phyloP scores from a whole-genome alignment of 2,113 vertebrate genomes.

The Gavialis gangeticus region DNA sequence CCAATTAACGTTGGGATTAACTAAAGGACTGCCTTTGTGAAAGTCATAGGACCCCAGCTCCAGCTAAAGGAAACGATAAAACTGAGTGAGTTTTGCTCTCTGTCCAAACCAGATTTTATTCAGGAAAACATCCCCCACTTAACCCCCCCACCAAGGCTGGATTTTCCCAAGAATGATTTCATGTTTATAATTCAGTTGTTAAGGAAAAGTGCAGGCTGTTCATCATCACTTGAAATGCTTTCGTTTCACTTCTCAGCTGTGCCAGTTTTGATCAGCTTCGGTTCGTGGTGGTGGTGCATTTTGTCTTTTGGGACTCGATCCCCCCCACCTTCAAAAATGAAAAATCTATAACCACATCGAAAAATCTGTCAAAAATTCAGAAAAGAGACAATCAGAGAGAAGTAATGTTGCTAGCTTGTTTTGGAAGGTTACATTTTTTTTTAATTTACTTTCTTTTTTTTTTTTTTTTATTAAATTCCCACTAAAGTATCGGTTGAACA shows the following conservation, averaged over 20 bases:
- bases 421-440: neutral
- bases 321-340: no score
- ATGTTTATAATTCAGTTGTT: rapidly evolving
- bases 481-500: neutral
- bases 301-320: no score
- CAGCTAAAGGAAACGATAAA: rapidly evolving
- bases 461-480: neutral
- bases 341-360: no score
- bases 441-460: neutral
- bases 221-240: neutral
- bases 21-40: neutral
- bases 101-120: neutral
- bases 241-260: neutral
- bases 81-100: neutral
- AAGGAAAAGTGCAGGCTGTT: neutral
- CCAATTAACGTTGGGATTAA: neutral
- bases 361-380: neutral
- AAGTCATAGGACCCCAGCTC: neutral
- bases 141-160: no score
- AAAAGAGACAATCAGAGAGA: neutral
- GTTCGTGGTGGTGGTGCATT: neutral
- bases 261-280: neutral
- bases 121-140: neutral
- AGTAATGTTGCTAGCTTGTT: neutral
- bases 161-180: no score